Evolutionary conservation across 2,797 vertebrate species (phyloP).

Genomic region (Chelonia mydas): DNA sequence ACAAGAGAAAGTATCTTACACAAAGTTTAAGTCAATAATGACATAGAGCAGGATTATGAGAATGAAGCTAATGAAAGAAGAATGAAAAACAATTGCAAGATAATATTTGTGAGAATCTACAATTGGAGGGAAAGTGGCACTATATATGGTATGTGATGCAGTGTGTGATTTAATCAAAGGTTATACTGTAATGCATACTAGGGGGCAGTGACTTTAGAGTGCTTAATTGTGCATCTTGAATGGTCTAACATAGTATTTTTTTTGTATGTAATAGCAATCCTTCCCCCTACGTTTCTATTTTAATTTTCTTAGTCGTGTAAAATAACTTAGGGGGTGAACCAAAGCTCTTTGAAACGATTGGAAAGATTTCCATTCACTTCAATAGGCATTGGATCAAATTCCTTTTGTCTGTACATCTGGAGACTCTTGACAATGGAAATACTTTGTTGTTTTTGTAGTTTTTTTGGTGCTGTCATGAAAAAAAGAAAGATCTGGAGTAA

Average conservation of each 20-base stretch:
- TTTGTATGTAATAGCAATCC: background rate
- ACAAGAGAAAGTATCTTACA: background rate
- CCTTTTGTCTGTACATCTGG: rapidly evolving
- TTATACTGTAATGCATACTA: background rate
- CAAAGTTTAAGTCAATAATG: background rate
- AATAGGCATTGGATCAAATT: rapidly evolving
- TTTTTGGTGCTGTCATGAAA: background rate
- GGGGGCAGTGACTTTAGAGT: background rate
- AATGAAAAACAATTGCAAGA: background rate
- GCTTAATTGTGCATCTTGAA: background rate
- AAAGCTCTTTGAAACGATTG: background rate
- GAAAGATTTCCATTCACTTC: rapidly evolving
- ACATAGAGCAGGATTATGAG: background rate
- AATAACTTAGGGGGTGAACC: background rate
- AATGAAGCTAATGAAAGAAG: background rate
- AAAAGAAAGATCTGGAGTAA: background rate
- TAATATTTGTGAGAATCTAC: background rate
- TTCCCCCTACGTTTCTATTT: background rate
- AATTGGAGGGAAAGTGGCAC: background rate
- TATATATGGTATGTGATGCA: background rate
- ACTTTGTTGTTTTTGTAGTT: rapidly evolving
- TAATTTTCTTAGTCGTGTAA: background rate
- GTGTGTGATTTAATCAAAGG: background rate
- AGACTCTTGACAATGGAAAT: rapidly evolving
- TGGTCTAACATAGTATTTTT: background rate